Percentiles rank a stretch among this genome's conserved stretches.
Evolutionary conservation across 2,888 invertebrate genomes (phyloP).

Genomic region (Liposcelis brunnea): DNA sequence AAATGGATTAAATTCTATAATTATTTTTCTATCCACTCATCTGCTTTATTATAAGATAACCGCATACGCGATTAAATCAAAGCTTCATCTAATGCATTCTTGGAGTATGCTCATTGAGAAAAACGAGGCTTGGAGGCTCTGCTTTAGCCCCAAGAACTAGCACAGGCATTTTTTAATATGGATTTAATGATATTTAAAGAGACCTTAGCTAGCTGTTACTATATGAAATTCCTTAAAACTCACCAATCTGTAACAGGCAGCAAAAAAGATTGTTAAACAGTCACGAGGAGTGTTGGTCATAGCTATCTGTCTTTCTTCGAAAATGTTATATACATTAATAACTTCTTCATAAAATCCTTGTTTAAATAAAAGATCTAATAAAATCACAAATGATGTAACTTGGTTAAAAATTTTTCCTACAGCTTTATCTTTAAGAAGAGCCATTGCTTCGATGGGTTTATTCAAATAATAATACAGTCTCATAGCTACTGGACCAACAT

Average conservation of each 20-base stretch:
- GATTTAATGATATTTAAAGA: too few species aligned
- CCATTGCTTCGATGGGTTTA: slow-evolving; percentile 45
- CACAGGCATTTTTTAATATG: too few species aligned
- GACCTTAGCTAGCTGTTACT: too few species aligned
- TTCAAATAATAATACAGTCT: slow-evolving; percentile 54
- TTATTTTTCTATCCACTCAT: too few species aligned
- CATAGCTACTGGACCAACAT: slow-evolving; percentile 73
- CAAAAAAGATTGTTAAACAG: slow-evolving; percentile 44
- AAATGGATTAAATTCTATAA: too few species aligned
- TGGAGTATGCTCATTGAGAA: too few species aligned
- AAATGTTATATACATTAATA: slow-evolving; percentile 39
- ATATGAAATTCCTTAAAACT: too few species aligned
- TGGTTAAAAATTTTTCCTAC: slow-evolving; percentile 56
- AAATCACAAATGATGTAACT: slow-evolving; percentile 42
- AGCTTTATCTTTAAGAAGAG: slow-evolving; percentile 43
- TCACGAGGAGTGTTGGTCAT: slow-evolving; percentile 50
- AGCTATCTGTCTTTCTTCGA: slow-evolving; percentile 40
- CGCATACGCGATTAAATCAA: too few species aligned
- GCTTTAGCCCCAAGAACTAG: too few species aligned
- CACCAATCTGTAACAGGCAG: slow-evolving; percentile 61
- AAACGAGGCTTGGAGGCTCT: too few species aligned
- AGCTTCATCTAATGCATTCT: too few species aligned
- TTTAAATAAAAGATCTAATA: slow-evolving; percentile 52
- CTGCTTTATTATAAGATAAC: too few species aligned
- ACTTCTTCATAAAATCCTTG: slow-evolving; percentile 49